phyloP scores from a whole-genome alignment of 2,888 invertebrate genomes.

The Orthosia gracilis region DNA sequence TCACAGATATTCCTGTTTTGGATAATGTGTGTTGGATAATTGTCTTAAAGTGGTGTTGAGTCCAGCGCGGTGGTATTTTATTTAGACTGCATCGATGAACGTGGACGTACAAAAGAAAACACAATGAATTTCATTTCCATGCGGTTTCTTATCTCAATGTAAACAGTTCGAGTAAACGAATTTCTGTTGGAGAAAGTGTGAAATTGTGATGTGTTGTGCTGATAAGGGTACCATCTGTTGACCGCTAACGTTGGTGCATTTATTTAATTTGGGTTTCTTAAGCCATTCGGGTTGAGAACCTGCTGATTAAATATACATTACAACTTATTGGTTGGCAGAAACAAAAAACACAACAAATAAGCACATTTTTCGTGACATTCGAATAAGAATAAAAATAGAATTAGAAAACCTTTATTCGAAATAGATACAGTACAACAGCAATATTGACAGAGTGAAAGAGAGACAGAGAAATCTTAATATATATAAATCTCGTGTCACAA shows the following conservation, averaged over 20 bases:
- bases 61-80: neutral
- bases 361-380: no score
- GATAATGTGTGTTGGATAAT: no score
- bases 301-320: neutral
- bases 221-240: no score
- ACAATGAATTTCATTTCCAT: constrained; percentile 2
- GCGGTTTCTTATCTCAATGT: constrained; percentile 5
- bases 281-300: neutral
- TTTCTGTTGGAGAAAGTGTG: constrained; percentile 2
- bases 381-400: no score
- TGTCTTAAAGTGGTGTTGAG: neutral
- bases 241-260: neutral
- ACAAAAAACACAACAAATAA: neutral
- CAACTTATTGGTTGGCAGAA: neutral
- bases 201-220: constrained; percentile 6
- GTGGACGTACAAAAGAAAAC: neutral
- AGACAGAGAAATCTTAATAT: neutral
- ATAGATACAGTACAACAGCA: no score
- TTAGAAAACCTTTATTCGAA: no score
- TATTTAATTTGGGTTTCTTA: neutral
- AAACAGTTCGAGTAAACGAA: constrained; percentile 8
- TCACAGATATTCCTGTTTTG: no score
- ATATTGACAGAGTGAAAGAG: no score
- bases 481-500: no score
- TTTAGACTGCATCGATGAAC: neutral